Evolutionary conservation across 2,113 vertebrate genomes (phyloP), one percentile per base, ranked within the genome.

Genomic region (Prochilodus magdalenae): DNA sequence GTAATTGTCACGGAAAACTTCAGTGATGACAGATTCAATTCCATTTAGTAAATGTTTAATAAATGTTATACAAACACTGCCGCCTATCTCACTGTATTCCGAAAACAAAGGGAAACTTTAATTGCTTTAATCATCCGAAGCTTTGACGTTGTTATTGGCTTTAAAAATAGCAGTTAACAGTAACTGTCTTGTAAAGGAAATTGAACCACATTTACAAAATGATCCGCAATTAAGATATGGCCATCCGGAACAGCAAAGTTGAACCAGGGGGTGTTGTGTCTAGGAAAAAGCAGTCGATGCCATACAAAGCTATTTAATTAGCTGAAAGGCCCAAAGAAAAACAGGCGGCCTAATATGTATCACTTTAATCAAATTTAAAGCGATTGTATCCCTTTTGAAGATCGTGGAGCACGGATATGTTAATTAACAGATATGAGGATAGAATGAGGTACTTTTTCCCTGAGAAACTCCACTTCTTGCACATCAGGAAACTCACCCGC

Each of bases 81-180:
- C 85, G 73, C 27, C 84, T 95, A 95, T 96, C 94, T 95, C 89
- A 91, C 91, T 90, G 91, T 88, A 94, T 96, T 95, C 88, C 78
- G 91, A 94, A 98, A 98, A 97, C 96, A 98, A 97, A 96, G 93
- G 94, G 92, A 96, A 97, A 94, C 95, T 97, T 97, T 97, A 99
- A 99, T 97, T 98, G 96, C 95, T 97, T 96, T 97, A 97, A 98
- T 99, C 96, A 96, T 95, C 93, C 92, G 90, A 90, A 88, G 94
- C 94, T 95, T 97, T 97, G 95, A 96, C 95, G 94, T 96, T 94
- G 87, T 92, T 94, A 91, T 93, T 95, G 94, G 93, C 95, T 92
- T 94, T 93, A 96, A 88, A 94, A 95, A 96, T 97, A 97, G 94
- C 94, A 95, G 95, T 95, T 95, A 95, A 95, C 94, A 96, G 93